A percentile compares a stretch with the other conserved stretches of the same genome.
Evolutionary conservation across 2,888 invertebrate species (phyloP).

Genomic region (Rhagium mordax): DNA sequence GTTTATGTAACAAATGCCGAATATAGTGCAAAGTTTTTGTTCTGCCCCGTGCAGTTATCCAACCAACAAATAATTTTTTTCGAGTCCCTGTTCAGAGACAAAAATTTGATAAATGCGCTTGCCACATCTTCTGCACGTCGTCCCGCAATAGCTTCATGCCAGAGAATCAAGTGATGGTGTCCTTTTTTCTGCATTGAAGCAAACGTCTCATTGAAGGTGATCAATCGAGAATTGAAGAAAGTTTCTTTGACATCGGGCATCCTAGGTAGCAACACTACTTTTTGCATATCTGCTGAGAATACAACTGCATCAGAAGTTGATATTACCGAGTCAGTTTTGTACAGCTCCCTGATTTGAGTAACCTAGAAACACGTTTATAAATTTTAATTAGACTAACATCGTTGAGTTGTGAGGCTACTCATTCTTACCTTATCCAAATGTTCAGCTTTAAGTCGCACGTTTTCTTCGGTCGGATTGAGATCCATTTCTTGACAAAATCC

Average conservation of each 20-base stretch:
- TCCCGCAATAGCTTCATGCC: constrained; percentile 35
- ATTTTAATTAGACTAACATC: background rate
- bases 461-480: constrained; percentile 6
- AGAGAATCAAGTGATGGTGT: constrained; percentile 22
- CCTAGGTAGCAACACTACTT: constrained; percentile 14
- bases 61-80: constrained; percentile 13
- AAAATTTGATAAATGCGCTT: constrained; percentile 19
- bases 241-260: constrained; percentile 25
- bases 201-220: constrained; percentile 28
- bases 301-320: background rate
- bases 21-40: background rate
- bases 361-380: background rate
- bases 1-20: background rate
- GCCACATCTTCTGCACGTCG: constrained; percentile 27
- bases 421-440: constrained; percentile 15
- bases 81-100: constrained; percentile 16
- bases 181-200: constrained; percentile 16
- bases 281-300: constrained; percentile 13
- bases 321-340: background rate
- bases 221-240: constrained; percentile 27
- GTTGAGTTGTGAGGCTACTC: background rate
- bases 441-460: background rate
- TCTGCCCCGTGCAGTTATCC: constrained; percentile 21
- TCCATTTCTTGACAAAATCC: constrained; percentile 13
- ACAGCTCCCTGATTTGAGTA: background rate